These are phyloP conservation scores for Pygocentrus nattereri DNA, from an alignment of 2,797 vertebrate genomes.

Conservation along the genomic window DNA sequence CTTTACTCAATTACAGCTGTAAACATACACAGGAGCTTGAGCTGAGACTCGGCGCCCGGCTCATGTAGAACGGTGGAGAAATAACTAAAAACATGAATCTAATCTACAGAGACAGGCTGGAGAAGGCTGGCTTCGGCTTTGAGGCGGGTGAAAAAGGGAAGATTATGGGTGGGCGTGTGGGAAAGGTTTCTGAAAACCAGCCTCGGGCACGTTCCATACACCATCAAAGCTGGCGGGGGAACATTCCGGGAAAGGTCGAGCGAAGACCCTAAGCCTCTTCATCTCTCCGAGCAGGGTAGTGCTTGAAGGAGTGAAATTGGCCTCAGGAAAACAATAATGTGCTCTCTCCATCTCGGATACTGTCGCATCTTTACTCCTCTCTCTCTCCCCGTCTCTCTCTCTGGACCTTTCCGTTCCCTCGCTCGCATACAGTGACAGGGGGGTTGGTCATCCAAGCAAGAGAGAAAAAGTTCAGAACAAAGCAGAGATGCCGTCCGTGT, in stretches of 20 bases:
- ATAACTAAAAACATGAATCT: not conserved
- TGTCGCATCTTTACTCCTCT: slow-evolving; percentile 13
- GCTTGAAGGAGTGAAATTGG: slow-evolving; percentile 6
- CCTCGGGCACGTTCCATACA: slow-evolving; percentile 7
- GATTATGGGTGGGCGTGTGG: not conserved
- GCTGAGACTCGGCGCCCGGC: not conserved
- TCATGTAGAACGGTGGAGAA: not conserved
- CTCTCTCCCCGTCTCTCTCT: not conserved
- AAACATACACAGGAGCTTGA: not conserved
- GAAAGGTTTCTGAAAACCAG: not conserved
- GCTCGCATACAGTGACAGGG: slow-evolving; percentile 5
- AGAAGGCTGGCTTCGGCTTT: not conserved
- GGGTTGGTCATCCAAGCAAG: not conserved
- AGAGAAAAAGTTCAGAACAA: not conserved
- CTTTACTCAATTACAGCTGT: slow-evolving; percentile 12
- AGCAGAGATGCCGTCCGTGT: not conserved
- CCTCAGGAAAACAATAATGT: slow-evolving; percentile 4
- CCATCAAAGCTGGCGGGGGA: not conserved
- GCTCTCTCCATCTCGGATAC: not conserved
- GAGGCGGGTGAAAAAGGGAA: not conserved
- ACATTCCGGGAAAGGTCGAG: not conserved
- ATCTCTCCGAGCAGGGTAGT: not conserved
- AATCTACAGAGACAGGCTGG: not conserved
- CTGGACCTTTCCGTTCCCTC: not conserved
- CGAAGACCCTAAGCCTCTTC: slow-evolving; percentile 1